These are phyloP conservation scores for Embidobia sp. DNA, from an alignment of 2,888 invertebrate species.

Conservation along the genomic window DNA sequence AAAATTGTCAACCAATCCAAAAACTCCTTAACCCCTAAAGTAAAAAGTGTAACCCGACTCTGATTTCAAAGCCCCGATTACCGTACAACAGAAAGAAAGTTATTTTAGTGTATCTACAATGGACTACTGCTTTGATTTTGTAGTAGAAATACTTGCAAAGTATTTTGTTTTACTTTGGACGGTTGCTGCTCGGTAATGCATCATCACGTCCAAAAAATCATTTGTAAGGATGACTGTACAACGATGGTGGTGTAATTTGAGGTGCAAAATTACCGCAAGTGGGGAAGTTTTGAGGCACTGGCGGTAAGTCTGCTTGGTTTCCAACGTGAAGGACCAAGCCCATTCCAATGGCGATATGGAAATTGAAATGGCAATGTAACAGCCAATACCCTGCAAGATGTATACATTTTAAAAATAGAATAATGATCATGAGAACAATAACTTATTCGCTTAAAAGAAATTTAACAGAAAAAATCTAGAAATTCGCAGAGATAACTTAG, in stretches of 20 bases:
- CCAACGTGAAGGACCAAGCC: conserved; percentile 94
- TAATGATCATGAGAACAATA: no score
- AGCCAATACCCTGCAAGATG: conserved; percentile 91
- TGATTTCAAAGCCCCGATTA: no score
- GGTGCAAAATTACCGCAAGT: conserved; percentile 93
- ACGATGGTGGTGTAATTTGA: conserved; percentile 83
- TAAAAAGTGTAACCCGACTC: no score
- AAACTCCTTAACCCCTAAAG: no score
- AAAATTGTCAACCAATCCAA: no score
- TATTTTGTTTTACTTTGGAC: conserved; percentile 54
- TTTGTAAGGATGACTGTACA: conserved; percentile 71
- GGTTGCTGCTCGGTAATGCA: conserved; percentile 47
- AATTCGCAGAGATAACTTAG: no score
- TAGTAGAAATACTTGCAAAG: conserved; percentile 28
- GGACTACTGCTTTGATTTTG: conserved; percentile 30
- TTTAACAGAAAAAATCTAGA: no score
- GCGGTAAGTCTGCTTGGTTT: conserved; percentile 91
- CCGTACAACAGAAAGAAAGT: no score
- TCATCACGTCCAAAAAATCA: conserved; percentile 66
- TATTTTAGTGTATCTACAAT: no score
- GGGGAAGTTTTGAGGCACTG: conserved; percentile 92
- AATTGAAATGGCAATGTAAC: conserved; percentile 96
- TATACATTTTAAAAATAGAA: no score
- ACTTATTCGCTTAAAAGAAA: no score
- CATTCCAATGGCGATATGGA: conserved; percentile 97